phyloP scores from a whole-genome alignment of 1,140 invertebrate genomes.

The Aphelenchoides avenae region DNA sequence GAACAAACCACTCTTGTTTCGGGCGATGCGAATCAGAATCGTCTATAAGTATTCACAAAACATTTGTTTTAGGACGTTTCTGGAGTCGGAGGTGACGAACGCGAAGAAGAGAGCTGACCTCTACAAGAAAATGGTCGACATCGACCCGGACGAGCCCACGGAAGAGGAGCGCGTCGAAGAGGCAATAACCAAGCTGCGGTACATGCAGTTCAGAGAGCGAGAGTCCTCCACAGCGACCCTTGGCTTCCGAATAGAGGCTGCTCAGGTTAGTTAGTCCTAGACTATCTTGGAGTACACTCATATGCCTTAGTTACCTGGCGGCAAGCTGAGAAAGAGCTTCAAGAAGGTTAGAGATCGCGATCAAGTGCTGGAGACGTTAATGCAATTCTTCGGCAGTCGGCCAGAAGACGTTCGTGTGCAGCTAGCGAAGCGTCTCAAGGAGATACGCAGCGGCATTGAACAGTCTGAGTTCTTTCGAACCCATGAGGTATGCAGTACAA shows the following conservation, averaged over 20 bases:
- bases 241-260: conserved; percentile 91
- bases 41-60: background rate
- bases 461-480: conserved; percentile 79
- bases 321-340: conserved; percentile 85
- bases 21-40: background rate
- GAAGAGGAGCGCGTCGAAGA: conserved; percentile 79
- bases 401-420: conserved; percentile 68
- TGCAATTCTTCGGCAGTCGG: conserved; percentile 75
- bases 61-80: conserved; percentile 69
- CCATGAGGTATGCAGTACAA: too few relatives aligned
- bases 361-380: conserved; percentile 76
- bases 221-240: conserved; percentile 89
- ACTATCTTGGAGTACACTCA: background rate
- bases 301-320: conserved; percentile 66
- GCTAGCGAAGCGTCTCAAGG: conserved; percentile 77
- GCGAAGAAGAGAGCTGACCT: conserved; percentile 76
- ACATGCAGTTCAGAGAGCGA: conserved; percentile 78
- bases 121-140: conserved; percentile 96
- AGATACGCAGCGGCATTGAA: conserved; percentile 74
- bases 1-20: too few relatives aligned
- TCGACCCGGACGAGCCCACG: conserved; percentile 81
- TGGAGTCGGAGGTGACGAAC: conserved; percentile 87
- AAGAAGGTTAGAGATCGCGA: conserved; percentile 85
- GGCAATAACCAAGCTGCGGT: conserved; percentile 67
- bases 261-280: conserved; percentile 67